Base-by-base conservation (phyloP, 2,888 invertebrate genomes). In the Capitulum mitella region DNA sequence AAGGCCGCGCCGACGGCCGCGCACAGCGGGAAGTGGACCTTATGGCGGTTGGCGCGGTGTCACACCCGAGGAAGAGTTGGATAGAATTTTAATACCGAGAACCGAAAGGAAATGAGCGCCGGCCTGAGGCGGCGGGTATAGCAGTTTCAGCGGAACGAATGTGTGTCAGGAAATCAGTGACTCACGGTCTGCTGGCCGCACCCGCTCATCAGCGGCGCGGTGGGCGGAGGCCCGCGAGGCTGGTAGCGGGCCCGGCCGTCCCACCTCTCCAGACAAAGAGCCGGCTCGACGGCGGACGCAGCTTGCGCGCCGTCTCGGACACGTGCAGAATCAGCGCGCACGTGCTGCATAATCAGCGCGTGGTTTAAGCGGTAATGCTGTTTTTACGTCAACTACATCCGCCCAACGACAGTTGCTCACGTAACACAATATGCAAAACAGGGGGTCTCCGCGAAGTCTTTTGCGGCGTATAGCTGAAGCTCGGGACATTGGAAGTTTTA, bases 21-120 rank as follows among this genome's bases (percentile, higher is more conserved):
- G 37, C 10, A 6, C 26, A 2, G 16, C 12, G 26, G 29, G 8
- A 37, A 26, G 14, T 70, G 26, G 37, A 1, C 70, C 70, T 70
- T 70, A 40, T 40, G 70, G 40, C 1, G 2, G 22, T 40, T 5
- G 37, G 0, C 22, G 40, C 37, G 40, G 70, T 70, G 70, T 70
- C 70, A 70, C 70, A 70, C 70, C n/a, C 8, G 40, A 26, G 37
- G 26, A 40, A 70, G 70, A 40, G 70, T 40, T 70, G 29, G 70
- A 37, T 29, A 37, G 12, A 70, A 40, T 8, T 40, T 26, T 40
- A 70, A 40, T 40, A 37, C 70, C 37, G 32, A 22, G 37, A 37
- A 26, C 70, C 37, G 22, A 70, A n/a, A 26, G 37, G 10, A 37
- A 40, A 37, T 37, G 70, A 70, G 37, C 37, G 37, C 19, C 1